Percentiles rank a stretch among this genome's conserved stretches.
Evolutionary conservation across 2,797 vertebrate genomes (phyloP).

Genomic region (Tachyglossus aculeatus): DNA sequence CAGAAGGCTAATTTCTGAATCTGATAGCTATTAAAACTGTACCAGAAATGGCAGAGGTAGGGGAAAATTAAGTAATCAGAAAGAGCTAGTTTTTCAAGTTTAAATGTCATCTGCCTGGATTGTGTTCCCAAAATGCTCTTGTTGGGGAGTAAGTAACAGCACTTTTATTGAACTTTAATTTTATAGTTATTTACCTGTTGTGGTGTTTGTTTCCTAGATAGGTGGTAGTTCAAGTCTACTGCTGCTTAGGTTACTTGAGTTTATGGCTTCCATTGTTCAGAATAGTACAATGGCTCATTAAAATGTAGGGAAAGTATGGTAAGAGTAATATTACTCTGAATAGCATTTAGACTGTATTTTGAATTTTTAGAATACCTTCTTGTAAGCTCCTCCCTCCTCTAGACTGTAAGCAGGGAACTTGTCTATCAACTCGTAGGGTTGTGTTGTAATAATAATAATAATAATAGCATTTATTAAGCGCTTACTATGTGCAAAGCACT

Average conservation of each 20-base stretch:
- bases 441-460: no score
- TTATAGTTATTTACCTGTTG: neutral
- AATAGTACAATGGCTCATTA: no score
- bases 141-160: neutral
- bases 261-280: neutral
- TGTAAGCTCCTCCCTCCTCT: no score
- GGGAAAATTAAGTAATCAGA: neutral
- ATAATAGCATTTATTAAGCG: no score
- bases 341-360: no score
- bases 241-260: neutral
- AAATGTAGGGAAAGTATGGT: no score
- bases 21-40: neutral
- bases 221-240: neutral
- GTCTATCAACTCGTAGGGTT: no score
- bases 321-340: no score
- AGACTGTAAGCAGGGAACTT: no score
- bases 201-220: neutral
- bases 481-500: no score
- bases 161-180: neutral
- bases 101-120: neutral
- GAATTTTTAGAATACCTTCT: no score
- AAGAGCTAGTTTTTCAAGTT: neutral
- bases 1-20: neutral
- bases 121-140: neutral
- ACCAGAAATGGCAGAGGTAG: neutral